These are phyloP conservation scores for Moxostoma hubbsi DNA, from an alignment of 2,797 vertebrate genomes.

Conservation along the genomic window DNA sequence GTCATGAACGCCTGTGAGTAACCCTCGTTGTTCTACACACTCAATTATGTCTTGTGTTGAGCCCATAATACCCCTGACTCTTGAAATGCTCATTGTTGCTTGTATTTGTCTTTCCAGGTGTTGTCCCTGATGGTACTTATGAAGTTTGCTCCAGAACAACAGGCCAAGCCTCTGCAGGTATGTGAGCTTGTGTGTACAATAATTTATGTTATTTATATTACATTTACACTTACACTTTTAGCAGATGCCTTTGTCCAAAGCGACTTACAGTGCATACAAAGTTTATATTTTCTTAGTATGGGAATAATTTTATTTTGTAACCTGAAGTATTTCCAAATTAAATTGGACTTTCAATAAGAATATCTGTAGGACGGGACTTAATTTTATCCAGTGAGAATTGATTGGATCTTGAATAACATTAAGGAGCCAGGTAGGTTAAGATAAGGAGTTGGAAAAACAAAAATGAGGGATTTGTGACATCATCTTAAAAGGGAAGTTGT, in stretches of 20 bases:
- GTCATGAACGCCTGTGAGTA: constrained; percentile 99
- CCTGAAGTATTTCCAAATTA: neutral
- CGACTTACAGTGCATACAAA: too few species aligned
- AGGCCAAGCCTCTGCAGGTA: constrained; percentile 93
- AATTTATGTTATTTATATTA: too few species aligned
- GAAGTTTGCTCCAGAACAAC: constrained; percentile 98
- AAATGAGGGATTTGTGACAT: too few species aligned
- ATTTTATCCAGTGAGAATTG: neutral
- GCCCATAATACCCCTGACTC: neutral
- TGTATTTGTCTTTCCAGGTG: constrained; percentile 77
- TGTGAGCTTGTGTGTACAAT: constrained; percentile 41
- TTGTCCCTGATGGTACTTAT: constrained; percentile 98
- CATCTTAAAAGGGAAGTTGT: too few species aligned
- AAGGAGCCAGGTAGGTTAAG: too few species aligned
- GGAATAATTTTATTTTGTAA: neutral
- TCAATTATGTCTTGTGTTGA: neutral
- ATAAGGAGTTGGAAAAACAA: too few species aligned
- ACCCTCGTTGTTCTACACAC: neutral
- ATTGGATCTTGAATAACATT: neutral
- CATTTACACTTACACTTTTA: too few species aligned
- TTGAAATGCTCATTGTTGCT: constrained; percentile 13
- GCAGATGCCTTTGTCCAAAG: too few species aligned
- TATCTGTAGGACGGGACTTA: neutral
- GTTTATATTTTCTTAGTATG: too few species aligned
- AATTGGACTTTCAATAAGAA: neutral